Conservation (phyloP, 2,113 vertebrate genomes). For the Nothocercus nigrocapillus region DNA sequence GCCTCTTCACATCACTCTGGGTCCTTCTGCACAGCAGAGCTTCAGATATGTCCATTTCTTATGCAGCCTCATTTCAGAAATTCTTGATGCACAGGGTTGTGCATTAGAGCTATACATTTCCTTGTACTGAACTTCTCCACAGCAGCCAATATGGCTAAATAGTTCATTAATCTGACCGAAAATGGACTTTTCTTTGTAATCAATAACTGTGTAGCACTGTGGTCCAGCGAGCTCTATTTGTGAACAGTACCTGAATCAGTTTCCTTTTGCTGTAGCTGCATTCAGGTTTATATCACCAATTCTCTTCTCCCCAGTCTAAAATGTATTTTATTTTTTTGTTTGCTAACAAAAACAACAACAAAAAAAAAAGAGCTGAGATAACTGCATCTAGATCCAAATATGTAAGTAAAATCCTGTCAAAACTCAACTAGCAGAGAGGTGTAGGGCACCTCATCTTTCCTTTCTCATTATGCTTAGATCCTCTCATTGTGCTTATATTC, state of each 20-base stretch:
- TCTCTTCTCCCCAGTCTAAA: neutral
- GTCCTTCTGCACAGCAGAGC: neutral
- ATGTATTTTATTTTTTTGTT: neutral
- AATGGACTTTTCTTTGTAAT: neutral
- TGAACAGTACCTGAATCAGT: neutral
- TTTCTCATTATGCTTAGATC: neutral
- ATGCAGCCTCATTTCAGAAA: neutral
- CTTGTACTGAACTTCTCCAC: conserved; percentile 5
- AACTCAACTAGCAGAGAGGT: neutral
- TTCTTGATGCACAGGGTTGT: rapidly evolving
- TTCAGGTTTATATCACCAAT: neutral
- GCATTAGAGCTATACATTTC: neutral
- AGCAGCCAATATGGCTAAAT: neutral
- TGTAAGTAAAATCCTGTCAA: neutral
- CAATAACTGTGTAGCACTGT: neutral
- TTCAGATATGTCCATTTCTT: neutral
- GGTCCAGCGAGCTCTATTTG: neutral
- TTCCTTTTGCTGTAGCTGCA: neutral
- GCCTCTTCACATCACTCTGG: neutral
- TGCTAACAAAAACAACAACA: neutral
- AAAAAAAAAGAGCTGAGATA: neutral
- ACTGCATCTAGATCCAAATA: neutral
- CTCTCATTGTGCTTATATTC: neutral
- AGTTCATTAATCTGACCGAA: neutral
- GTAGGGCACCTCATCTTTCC: neutral